Evolutionary conservation across 92 coral and sea anemone species (phyloP), one percentile per base, ranked within the genome.

Genomic region (Epizoanthus fatuus): DNA sequence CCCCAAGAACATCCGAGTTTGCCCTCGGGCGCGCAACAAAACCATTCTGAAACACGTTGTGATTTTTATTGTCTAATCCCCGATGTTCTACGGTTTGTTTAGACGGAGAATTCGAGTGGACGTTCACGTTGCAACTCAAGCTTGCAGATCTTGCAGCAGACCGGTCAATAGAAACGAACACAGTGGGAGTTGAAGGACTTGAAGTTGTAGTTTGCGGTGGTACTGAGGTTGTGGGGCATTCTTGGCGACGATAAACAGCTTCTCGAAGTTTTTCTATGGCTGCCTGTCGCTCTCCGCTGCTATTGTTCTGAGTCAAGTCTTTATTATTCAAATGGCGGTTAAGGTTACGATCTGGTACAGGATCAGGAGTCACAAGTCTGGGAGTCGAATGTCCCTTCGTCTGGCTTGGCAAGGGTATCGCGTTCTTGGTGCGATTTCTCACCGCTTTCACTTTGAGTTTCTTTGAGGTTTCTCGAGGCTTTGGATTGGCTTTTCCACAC

Each of bases 321-420:
- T 62, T 77, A 77, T 77, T 77, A 77, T 77, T 77, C 82, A 77
- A 77, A 77, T 59, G 40, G 82, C 57, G 52, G 69, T 52, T 19
- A 63, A 45, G 64, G 10, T 54, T 74, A 52, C 63, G 64, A 53
- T 77, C 68, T 69, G 45, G 70, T 55, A 49, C 45, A 60, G 69
- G 69, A 60, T 59, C 65, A 10, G 13, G 6, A 60, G 49, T 40
- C 82, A 68, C 82, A 40, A 55, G 82, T 59, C 62, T 16, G 8
- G 82, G n/a, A 42, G 63, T 19, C 20, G 82, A 77, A 60, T 64
- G 52, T 59, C 69, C 53, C 38, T 68, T 58, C 37, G 25, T 57
- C 39, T 68, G 57, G 39, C 55, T 42, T 45, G 82, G 39, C 82
- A 60, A 68, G 7, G 81, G 37, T 11, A 12, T 57, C 2, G 69